Conservation (phyloP, 1,140 invertebrate species). For the Mylabris phalerata region DNA sequence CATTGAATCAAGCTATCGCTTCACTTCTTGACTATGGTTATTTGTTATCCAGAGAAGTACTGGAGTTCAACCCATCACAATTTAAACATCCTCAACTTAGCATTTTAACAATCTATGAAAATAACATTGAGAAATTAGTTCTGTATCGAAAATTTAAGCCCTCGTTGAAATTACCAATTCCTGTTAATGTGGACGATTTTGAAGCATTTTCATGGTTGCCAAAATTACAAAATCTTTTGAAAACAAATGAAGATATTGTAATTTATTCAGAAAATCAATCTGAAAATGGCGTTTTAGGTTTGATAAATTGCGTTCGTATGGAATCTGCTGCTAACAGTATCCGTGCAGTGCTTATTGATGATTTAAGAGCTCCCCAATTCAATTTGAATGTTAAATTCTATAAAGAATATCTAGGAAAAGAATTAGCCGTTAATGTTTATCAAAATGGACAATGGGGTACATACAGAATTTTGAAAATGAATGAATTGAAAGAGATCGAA, state of each 20-base stretch:
- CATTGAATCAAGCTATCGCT: too few relatives aligned
- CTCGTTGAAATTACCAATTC: too few relatives aligned
- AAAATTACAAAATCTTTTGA: slow-evolving; percentile 48
- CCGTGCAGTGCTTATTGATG: slow-evolving; percentile 52
- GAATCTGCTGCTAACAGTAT: slow-evolving; percentile 60
- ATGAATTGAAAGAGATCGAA: slow-evolving; percentile 33
- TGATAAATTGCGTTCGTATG: slow-evolving; percentile 66
- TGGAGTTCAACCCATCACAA: slow-evolving; percentile 18
- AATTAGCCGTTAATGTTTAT: slow-evolving; percentile 62
- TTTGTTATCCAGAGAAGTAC: slow-evolving; percentile 45
- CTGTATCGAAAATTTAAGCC: too few relatives aligned
- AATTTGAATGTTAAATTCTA: slow-evolving; percentile 57
- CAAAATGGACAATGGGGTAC: slow-evolving; percentile 57
- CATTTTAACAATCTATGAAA: too few relatives aligned
- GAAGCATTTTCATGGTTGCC: slow-evolving; percentile 42
- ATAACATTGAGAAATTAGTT: too few relatives aligned
- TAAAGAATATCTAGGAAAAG: slow-evolving; percentile 48
- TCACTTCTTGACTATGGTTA: slow-evolving; percentile 44
- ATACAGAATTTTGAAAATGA: slow-evolving; percentile 41
- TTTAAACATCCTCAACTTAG: too few relatives aligned
- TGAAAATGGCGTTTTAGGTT: slow-evolving; percentile 71
- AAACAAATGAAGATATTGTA: slow-evolving; percentile 49
- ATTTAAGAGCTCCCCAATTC: slow-evolving; percentile 60
- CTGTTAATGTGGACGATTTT: too few relatives aligned
- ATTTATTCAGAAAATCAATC: slow-evolving; percentile 54